Conservation (phyloP, 2,797 vertebrate genomes). For the Muscicapa comitata region DNA sequence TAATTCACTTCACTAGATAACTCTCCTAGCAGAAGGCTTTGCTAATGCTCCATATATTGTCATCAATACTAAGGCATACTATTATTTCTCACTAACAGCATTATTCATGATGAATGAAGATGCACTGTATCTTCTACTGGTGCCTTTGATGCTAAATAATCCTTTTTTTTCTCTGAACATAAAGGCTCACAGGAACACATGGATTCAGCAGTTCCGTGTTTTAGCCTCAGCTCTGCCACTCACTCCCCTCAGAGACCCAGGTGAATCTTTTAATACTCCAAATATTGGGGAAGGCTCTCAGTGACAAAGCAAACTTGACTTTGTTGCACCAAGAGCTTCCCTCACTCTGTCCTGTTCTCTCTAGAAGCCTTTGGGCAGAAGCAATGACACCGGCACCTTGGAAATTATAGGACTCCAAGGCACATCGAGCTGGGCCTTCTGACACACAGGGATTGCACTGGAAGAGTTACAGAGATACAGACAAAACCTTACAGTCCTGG, state of each 20-base stretch:
- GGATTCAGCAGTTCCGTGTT: background rate
- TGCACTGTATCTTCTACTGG: background rate
- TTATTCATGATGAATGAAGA: conserved; percentile 48
- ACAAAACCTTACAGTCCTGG: background rate
- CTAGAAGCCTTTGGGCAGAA: background rate
- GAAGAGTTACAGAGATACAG: background rate
- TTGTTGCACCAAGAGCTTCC: background rate
- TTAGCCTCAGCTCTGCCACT: background rate
- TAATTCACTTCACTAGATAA: conserved; percentile 63
- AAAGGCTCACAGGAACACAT: background rate
- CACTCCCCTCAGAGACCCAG: background rate
- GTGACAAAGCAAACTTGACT: background rate
- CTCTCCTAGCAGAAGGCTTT: conserved; percentile 38
- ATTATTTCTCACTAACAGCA: conserved; percentile 52
- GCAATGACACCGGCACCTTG: background rate
- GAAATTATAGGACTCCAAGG: background rate
- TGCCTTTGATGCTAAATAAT: conserved; percentile 46
- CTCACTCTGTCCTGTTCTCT: background rate
- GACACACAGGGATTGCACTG: background rate
- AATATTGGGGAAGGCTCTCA: background rate
- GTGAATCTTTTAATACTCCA: background rate
- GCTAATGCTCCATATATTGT: conserved; percentile 32
- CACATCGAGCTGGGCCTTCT: background rate
- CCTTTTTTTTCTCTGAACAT: background rate
- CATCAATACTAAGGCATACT: conserved; percentile 53